Evolutionary conservation across 2,113 vertebrate species (phyloP).

Genomic region (Parotia lawesii): DNA sequence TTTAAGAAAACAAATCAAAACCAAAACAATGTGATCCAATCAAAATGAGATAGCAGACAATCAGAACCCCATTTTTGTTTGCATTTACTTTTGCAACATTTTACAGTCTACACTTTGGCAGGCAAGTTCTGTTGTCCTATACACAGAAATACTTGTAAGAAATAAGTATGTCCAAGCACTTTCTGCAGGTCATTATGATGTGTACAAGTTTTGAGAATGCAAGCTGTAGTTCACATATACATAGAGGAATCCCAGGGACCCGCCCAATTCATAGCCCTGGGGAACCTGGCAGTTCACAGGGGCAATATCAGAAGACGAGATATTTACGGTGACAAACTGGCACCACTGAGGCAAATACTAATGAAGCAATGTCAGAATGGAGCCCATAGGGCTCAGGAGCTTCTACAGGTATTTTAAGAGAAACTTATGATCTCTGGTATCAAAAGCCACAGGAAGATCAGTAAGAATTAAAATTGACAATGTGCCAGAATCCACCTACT

Average conservation of each 20-base stretch:
- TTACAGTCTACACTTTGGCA: background rate
- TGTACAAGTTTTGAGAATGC: background rate
- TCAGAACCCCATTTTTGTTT: background rate
- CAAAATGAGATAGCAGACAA: background rate
- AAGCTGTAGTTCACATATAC: background rate
- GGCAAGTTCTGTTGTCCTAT: background rate
- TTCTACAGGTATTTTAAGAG: slow-evolving; percentile 53
- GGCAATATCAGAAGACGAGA: slow-evolving; percentile 39
- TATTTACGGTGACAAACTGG: slow-evolving; percentile 58
- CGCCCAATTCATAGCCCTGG: slow-evolving; percentile 56
- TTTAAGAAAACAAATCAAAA: background rate
- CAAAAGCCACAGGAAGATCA: slow-evolving; percentile 70
- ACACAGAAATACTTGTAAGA: background rate
- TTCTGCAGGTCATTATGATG: background rate
- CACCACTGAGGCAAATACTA: slow-evolving; percentile 61
- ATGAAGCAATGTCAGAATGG: slow-evolving; percentile 43
- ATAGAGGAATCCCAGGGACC: background rate
- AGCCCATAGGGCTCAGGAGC: slow-evolving; percentile 26
- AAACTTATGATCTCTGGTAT: slow-evolving; percentile 67
- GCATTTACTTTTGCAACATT: background rate
- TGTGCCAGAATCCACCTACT: slow-evolving; percentile 64
- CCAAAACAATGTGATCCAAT: background rate
- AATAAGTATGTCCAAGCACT: background rate
- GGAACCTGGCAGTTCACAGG: slow-evolving; percentile 46
- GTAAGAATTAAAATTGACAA: slow-evolving; percentile 71